A percentile compares a stretch with the other conserved stretches of the same genome.
Evolutionary conservation across 2,113 vertebrate genomes (phyloP).

Genomic region (Bothrops jararaca): DNA sequence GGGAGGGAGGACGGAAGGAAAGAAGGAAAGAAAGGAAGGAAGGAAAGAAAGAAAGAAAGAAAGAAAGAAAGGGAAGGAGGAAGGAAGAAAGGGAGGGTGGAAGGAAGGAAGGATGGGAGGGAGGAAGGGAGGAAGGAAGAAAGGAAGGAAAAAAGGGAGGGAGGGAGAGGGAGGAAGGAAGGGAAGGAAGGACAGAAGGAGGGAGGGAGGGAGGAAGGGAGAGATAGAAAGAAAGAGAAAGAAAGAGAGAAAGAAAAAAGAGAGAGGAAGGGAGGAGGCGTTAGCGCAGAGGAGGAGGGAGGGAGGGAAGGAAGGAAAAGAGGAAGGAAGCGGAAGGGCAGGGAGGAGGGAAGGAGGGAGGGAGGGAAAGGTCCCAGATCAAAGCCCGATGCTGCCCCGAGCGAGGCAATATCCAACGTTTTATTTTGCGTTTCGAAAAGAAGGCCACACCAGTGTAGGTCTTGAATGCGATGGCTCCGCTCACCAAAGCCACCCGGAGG

Average conservation of each 20-base stretch:
- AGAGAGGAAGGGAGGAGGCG: too few species aligned
- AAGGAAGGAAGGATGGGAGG: fast-evolving
- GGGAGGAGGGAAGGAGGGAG: background rate
- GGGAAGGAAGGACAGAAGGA: too few species aligned
- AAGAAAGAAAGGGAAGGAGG: too few species aligned
- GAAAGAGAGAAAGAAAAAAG: too few species aligned
- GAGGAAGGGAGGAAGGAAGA: too few species aligned
- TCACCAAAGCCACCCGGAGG: slow-evolving; percentile 70
- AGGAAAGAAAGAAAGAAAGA: too few species aligned
- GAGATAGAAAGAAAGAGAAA: too few species aligned
- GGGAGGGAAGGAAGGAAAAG: background rate
- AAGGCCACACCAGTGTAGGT: slow-evolving; percentile 79
- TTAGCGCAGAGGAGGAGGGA: background rate
- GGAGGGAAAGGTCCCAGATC: slow-evolving; percentile 16
- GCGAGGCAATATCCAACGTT: slow-evolving; percentile 78
- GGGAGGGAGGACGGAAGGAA: fast-evolving
- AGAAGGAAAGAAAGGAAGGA: too few species aligned
- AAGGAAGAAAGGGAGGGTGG: fast-evolving
- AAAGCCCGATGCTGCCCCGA: slow-evolving; percentile 79
- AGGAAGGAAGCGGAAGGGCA: too few species aligned
- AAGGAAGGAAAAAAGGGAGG: too few species aligned
- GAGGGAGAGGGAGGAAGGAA: too few species aligned
- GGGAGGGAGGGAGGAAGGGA: too few species aligned
- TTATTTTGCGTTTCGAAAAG: slow-evolving; percentile 81
- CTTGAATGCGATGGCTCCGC: slow-evolving; percentile 75